A percentile compares a stretch with the other conserved stretches of the same genome.
Conservation (phyloP, 2,888 invertebrate genomes). For the Drosophila kanekoi region DNA sequence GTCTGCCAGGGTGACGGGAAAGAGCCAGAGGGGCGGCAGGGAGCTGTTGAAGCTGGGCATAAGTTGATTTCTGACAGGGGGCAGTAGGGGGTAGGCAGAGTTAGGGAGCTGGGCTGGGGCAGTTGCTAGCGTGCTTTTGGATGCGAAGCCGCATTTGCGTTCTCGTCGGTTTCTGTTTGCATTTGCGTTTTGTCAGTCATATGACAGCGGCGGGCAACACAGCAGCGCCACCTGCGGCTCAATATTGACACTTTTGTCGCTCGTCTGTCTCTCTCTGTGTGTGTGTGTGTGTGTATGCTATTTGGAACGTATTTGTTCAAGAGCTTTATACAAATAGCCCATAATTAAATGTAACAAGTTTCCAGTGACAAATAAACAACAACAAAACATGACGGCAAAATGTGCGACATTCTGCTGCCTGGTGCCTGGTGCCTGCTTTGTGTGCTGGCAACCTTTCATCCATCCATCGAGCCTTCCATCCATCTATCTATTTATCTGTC, state of each 20-base stretch:
- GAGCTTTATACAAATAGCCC: slow-evolving; percentile 61
- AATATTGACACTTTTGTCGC: slow-evolving; percentile 65
- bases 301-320: slow-evolving; percentile 54
- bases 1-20: slow-evolving; percentile 4
- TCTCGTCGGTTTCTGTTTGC: slow-evolving; percentile 70
- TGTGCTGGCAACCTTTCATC: not conserved
- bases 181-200: slow-evolving; percentile 74
- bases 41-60: not conserved
- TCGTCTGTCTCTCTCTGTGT: not conserved
- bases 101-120: not conserved
- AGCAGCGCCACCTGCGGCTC: slow-evolving; percentile 70
- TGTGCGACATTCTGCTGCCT: slow-evolving; percentile 3
- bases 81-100: not conserved
- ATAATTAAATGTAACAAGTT: slow-evolving; percentile 69
- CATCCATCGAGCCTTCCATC: not conserved
- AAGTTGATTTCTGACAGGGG: not conserved
- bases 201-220: slow-evolving; percentile 57
- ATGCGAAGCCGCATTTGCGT: slow-evolving; percentile 64
- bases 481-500: not conserved
- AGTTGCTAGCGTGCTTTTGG: slow-evolving; percentile 51
- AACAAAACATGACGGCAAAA: slow-evolving; percentile 12
- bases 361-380: slow-evolving; percentile 33
- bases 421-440: not conserved
- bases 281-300: slow-evolving; percentile 2
- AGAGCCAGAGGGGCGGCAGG: not conserved